phyloP scores from a whole-genome alignment of 2,113 vertebrate genomes.

The Antidorcas marsupialis region DNA sequence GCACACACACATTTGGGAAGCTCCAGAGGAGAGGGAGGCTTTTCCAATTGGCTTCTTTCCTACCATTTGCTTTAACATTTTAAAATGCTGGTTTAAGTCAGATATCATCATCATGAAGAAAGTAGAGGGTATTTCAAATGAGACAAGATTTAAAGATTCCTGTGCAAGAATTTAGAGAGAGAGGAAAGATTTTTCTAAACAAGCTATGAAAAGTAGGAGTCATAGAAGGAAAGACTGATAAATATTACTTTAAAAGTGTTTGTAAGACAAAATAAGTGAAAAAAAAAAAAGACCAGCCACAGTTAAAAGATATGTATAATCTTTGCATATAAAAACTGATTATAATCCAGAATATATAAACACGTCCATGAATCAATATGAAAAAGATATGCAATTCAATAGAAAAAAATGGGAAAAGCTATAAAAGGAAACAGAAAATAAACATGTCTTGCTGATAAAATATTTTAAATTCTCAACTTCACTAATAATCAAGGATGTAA shows the following conservation, averaged over 20 bases:
- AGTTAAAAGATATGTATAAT: not conserved
- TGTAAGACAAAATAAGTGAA: not conserved
- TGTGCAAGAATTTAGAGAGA: not conserved
- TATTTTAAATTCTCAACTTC: not conserved
- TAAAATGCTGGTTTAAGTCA: not conserved
- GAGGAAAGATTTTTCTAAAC: not conserved
- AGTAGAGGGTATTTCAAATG: not conserved
- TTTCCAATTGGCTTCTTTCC: not conserved
- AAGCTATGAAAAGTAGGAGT: not conserved
- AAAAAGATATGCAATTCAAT: not conserved
- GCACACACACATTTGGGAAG: not conserved
- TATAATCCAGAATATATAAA: not conserved
- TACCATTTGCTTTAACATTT: not conserved
- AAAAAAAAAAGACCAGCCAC: not conserved
- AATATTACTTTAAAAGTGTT: not conserved
- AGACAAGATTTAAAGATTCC: not conserved
- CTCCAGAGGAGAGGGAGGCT: not conserved
- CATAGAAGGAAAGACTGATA: not conserved
- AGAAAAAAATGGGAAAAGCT: not conserved
- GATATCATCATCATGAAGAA: not conserved
- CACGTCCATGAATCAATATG: not conserved
- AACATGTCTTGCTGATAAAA: not conserved
- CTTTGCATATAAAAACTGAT: not conserved
- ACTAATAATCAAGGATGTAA: not conserved
- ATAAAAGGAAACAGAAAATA: not conserved